Evolutionary conservation across 2,888 invertebrate genomes (phyloP), one percentile per base, ranked within the genome.

Genomic region (Orthosia incerta): DNA sequence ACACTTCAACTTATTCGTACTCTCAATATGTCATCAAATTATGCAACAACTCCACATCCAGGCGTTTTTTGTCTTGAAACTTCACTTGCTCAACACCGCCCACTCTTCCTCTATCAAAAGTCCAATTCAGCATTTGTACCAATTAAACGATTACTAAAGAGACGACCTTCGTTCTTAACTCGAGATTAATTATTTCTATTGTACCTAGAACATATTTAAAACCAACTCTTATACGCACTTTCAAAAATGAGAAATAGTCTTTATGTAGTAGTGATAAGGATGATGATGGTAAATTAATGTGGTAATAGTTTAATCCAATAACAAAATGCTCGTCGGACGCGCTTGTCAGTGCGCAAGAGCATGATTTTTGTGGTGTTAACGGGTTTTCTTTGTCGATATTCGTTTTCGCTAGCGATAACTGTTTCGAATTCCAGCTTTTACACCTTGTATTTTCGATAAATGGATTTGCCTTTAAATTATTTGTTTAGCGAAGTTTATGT

Each of bases 171-270:
- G 79, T 85, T 87, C 87, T 90, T 90, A 90, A 91, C 88, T 89
- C 80, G 84, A 90, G 89, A 93, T 93, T 94, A 93, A 94, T 94
- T 94, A 92, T 92, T 90, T 89, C 91, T 90, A 92, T 94, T 93
- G 93, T 94, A 86, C 87, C 79, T 88, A 87, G 83, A 86, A 88
- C 83, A 88, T 80, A 60, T 82, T 74, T 62, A 16, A 74, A 50
- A 81, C 85, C 60, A 83, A 26, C 23, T 65, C 68, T 46, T 46
- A 55, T 69, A 76, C 46, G 53, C 73, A 65, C 16, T 46, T 75
- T 12, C 20, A 15, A 66, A 79, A 62, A 45, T 26, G 0, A 13
- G 82, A 77, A 62, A 57, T 79, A 46, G 67, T 67, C 72, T 69
- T 79, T 86, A 84, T 0, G 0, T 0, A 0, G 4, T 51, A 1